Base-by-base conservation (phyloP, 2,888 invertebrate species). In the Chloroclystis v-ata region DNA sequence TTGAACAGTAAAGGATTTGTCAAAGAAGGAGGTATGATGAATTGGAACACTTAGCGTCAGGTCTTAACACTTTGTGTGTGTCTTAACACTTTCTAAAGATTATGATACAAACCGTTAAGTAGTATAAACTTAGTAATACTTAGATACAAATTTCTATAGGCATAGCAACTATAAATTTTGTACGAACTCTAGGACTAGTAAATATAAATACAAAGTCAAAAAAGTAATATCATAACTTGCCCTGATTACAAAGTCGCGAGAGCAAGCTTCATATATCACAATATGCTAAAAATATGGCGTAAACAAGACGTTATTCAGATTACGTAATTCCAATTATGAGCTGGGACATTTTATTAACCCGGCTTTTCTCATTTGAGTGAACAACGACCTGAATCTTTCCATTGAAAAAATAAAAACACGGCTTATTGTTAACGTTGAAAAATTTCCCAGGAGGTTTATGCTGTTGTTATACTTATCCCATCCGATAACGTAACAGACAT, bases 381-480 rank as follows among this genome's bases (percentile, higher is more conserved):
- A 59, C 52, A 59, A 59, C 49, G 49, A 43, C 46, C 53, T 40
- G 59, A 68, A 65, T 65, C 65, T 69, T 63, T 63, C 52, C 51
- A 39, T 47, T 49, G 51, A 56, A 60, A 56, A 60, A 70, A 69
- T 67, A 43, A 69, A 67, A 68, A 67, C 65, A 67, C 58, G 53
- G 60, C 61, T 66, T 67, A 70, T 66, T 69, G 66, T 69, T 63
- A 67, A 63, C 58, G 64, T 52, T 68, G 62, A 66, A 70, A 65
- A 64, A 67, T 65, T 66, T 73, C 67, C 67, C 67, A 11, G 16
- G 63, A 63, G 69, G 57, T 61, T 65, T 61, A 57, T 57, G 63
- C 63, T 65, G 61, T 63, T 63, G 56, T 58, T 59, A 64, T 64
- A 65, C 11, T n/a, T 65, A 60, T 66, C 56, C 54, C 52, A 55